phyloP scores from a whole-genome alignment of 2,888 invertebrate genomes.

The Pycnomerus fuliginosus region DNA sequence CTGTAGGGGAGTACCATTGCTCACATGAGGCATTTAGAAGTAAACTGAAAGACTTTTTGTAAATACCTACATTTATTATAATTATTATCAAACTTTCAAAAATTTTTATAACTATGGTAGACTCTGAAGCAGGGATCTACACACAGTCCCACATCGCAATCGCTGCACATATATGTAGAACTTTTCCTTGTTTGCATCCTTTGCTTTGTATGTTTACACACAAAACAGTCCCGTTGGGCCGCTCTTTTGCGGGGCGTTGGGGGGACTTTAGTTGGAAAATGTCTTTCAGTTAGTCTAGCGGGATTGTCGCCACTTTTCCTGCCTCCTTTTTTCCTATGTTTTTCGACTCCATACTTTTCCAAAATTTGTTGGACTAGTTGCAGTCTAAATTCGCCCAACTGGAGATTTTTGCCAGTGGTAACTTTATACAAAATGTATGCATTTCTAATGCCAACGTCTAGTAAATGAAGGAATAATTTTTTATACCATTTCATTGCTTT shows the following conservation, averaged over 20 bases:
- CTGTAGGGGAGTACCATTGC: no score
- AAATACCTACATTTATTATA: no score
- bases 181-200: not conserved
- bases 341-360: constrained; percentile 15
- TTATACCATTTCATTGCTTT: constrained; percentile 30
- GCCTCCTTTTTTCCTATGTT: constrained; percentile 7
- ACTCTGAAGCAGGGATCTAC: constrained; percentile 1
- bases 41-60: no score
- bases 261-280: constrained; percentile 21
- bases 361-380: constrained; percentile 20
- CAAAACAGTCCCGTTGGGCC: constrained; percentile 10
- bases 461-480: constrained; percentile 32
- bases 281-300: no score
- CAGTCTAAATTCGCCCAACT: constrained; percentile 16
- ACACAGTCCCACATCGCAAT: constrained; percentile 3
- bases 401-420: constrained; percentile 10
- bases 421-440: constrained; percentile 29
- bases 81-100: no score
- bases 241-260: constrained; percentile 21
- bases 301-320: constrained; percentile 4
- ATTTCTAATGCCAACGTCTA: constrained; percentile 30
- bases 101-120: not conserved
- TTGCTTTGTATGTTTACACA: no score
- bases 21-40: no score
- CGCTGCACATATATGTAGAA: not conserved